Evolutionary conservation across 2,113 vertebrate genomes (phyloP), one percentile per base, ranked within the genome.

Genomic region (Muntiacus muntjak): DNA sequence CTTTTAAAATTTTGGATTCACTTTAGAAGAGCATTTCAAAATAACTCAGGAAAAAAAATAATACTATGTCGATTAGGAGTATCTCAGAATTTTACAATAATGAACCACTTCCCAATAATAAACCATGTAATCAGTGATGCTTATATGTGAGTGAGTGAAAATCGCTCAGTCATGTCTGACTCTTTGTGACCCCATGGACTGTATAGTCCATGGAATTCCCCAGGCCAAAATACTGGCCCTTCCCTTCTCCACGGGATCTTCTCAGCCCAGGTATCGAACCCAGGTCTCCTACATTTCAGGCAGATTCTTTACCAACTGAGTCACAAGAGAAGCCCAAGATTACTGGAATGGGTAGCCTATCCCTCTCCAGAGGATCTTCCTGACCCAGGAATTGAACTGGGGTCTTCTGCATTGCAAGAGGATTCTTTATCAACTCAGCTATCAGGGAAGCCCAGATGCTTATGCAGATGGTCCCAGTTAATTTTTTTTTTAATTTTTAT

Each of bases 51-150:
- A 54, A 88, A 83, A 89, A 43, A 64, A 15, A 82, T 50, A 52
- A 23, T 45, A 58, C 6, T 52, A 16, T 26, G n/a, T 67, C 67
- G 28, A 57, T 4, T 64, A 17, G 40, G 10, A 14, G 1, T 62
- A 47, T 43, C 64, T 79, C 78, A 54, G 9, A 45, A 90, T 88
- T 91, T 95, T 55, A 17, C 16, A 87, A 40, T 50, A 87, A 87
- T 13, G 43, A 93, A 84, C 16, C 47, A 52, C 47, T 85, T 76
- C 58, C 87, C 79, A 90, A 26, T 19, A 60, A 85, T 62, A 71
- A 95, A 54, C 64, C 78, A 57, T 30, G 19, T 30, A 81, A 71
- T 71, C 45, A 81, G 25, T 33, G 64, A 54, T 54, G 43, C 15
- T 88, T 84, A 88, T 33, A 94, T 28, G 40, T 23, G n/a, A 71